A percentile compares a stretch with the other conserved stretches of the same genome.
These are phyloP conservation scores for Luperina testacea DNA, from an alignment of 2,888 invertebrate genomes.

Conservation along the genomic window DNA sequence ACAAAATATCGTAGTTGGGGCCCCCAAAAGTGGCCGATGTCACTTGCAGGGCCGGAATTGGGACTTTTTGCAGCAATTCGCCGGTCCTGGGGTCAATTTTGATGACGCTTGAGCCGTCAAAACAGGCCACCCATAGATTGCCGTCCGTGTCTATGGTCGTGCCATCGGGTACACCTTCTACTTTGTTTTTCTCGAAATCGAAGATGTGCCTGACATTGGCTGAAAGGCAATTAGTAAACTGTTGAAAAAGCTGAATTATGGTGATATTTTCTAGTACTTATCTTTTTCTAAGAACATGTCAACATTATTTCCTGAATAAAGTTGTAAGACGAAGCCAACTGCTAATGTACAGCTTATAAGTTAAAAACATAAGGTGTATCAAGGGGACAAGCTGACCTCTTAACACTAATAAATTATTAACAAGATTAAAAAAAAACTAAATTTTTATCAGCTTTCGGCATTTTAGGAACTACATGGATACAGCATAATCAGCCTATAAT, in stretches of 20 bases:
- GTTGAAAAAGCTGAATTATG: not conserved
- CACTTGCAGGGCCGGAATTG: conserved; percentile 90
- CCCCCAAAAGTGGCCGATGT: conserved; percentile 94
- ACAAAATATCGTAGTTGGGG: conserved; percentile 92
- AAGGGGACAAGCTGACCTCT: not conserved
- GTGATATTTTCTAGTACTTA: not conserved
- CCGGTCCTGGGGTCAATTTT: conserved; percentile 89
- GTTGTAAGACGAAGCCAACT: not conserved
- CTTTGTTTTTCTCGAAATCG: conserved; percentile 86
- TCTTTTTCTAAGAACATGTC: not conserved
- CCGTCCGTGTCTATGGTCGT: conserved; percentile 94
- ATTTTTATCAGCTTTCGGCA: no score
- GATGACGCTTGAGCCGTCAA: conserved; percentile 90
- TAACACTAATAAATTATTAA: not conserved
- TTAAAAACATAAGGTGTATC: not conserved
- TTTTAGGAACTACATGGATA: not conserved
- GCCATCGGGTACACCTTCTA: conserved; percentile 91
- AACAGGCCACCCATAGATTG: conserved; percentile 94
- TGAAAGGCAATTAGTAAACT: conserved; percentile 70
- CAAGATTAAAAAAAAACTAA: not conserved
- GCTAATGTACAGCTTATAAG: not conserved
- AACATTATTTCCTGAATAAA: not conserved
- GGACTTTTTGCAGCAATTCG: conserved; percentile 89
- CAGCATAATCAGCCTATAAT: not conserved
- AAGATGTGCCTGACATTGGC: conserved; percentile 91